Conservation (phyloP, 2,888 invertebrate genomes). For the Ophraella communa region DNA sequence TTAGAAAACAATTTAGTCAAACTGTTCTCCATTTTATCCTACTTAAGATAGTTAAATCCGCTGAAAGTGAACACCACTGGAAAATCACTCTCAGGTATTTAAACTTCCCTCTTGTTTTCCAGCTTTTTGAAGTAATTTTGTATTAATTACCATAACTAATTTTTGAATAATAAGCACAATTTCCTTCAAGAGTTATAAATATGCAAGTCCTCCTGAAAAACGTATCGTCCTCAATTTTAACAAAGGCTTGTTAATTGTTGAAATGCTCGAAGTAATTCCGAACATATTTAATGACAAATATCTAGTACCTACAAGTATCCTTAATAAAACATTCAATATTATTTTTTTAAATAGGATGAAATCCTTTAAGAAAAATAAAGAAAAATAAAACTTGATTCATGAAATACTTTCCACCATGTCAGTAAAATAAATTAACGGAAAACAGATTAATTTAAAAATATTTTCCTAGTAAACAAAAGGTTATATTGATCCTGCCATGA, state of each 20-base stretch:
- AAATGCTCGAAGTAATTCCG: no score
- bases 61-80: slow-evolving; percentile 13
- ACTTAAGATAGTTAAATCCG: not conserved
- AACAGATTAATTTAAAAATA: no score
- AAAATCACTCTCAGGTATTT: slow-evolving; percentile 42
- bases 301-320: no score
- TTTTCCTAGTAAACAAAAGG: no score
- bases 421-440: no score
- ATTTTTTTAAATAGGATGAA: no score
- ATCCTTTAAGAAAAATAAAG: no score
- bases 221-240: not conserved
- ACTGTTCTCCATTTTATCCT: slow-evolving; percentile 1
- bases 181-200: slow-evolving; percentile 45
- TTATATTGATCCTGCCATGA: no score
- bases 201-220: slow-evolving; percentile 38
- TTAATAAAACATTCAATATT: no score
- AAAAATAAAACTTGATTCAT: no score
- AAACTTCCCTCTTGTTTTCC: slow-evolving; percentile 43
- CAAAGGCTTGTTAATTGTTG: slow-evolving; percentile 3
- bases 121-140: slow-evolving; percentile 40
- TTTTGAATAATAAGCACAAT: slow-evolving; percentile 46
- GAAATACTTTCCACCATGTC: no score
- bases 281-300: no score
- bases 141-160: slow-evolving; percentile 49
- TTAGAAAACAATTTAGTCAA: slow-evolving; percentile 17